Evolutionary conservation across 2,797 vertebrate genomes (phyloP).

Genomic region (Premnoplex brunnescens): DNA sequence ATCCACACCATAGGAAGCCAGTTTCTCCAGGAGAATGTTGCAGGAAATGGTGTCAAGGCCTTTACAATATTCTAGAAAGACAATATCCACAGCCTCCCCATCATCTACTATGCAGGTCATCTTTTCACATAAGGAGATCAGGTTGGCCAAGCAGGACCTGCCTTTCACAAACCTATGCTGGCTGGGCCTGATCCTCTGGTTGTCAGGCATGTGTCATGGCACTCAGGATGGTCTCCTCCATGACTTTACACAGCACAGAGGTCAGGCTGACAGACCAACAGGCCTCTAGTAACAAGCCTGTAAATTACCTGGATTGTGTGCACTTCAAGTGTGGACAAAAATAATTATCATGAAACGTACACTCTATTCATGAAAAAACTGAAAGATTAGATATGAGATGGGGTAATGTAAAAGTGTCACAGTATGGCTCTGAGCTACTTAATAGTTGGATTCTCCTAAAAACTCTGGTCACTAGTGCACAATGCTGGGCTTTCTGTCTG

Average conservation of each 20-base stretch:
- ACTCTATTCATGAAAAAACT: fast-evolving
- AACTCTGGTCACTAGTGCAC: fast-evolving
- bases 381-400: neutral
- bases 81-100: neutral
- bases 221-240: neutral
- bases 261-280: neutral
- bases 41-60: neutral
- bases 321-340: neutral
- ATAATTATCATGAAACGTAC: neutral
- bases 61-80: neutral
- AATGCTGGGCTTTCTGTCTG: neutral
- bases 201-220: neutral
- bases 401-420: neutral
- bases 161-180: neutral
- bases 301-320: neutral
- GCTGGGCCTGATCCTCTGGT: neutral
- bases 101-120: neutral
- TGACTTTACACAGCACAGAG: neutral
- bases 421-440: neutral
- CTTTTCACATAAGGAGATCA: neutral
- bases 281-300: neutral
- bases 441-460: neutral
- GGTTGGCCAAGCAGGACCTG: neutral
- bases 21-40: neutral
- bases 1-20: neutral